Evolutionary conservation across 1,140 invertebrate species (phyloP), one percentile per base, ranked within the genome.

Genomic region (Meloidogyne chitwoodi): DNA sequence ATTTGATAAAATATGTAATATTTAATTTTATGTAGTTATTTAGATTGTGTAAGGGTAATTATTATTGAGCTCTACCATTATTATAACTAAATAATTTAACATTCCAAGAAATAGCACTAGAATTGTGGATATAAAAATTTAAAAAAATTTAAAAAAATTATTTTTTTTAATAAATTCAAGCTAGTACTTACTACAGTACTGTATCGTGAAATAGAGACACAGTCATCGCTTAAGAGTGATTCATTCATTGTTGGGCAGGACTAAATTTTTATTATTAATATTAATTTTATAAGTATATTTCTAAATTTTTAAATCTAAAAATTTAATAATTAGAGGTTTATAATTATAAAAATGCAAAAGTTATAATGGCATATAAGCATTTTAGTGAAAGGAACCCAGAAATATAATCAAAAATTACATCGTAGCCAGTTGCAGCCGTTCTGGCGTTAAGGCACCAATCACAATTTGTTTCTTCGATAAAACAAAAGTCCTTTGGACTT

Each of bases 201-300:
- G 14, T n/a, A 62, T 12, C 69, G 34, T 38, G 34, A 2, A 62
- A 56, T 29, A 4, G 56, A 63, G 24, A 34, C 34, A 64, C 11
- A 56, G 16, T 38, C 34, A 16, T 64, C 29, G 4, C 12, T 16
- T 31, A 73, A 48, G 24, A 73, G 27, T 63, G 41, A 44, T 14
- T 73, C 71, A 64, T 73, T 73, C 71, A 73, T 56, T 73, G 71
- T 38, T 11, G 27, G 19, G 61, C 38, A 34, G 44, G 56, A 64
- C 56, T 73, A 64, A 10, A 73, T 38, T 56, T 34, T 8, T 26
- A 29, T 8, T 26, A 29, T 34, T 22, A 19, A 44, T 24, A 61
- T 38, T 31, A 69, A 62, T 62, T n/a, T 19, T 29, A 19, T 22
- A 56, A 63, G 5, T 26, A 56, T 19, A 56, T 29, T 16, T 14